phyloP scores from a whole-genome alignment of 2,113 vertebrate genomes.

The Pollachius pollachius region DNA sequence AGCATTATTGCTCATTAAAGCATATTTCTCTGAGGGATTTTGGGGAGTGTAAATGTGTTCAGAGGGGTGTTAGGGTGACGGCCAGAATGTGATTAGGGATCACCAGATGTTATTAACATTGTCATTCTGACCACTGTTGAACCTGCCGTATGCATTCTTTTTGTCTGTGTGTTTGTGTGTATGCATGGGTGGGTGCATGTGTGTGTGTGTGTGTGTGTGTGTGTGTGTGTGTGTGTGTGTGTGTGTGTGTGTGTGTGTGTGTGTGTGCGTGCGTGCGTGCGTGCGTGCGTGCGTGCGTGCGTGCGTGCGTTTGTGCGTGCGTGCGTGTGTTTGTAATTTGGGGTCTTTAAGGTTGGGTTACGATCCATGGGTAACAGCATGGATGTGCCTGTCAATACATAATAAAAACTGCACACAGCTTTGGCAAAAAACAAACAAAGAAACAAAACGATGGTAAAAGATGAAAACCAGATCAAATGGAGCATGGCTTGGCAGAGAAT shows the following conservation, averaged over 20 bases:
- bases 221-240: neutral
- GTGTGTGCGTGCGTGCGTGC: neutral
- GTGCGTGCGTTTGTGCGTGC: neutral
- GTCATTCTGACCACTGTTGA: constrained; percentile 33
- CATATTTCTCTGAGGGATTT: constrained; percentile 55
- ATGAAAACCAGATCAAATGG: too few relatives aligned
- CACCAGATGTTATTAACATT: constrained; percentile 57
- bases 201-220: neutral
- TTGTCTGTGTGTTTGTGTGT: neutral
- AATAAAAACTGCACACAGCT: too few relatives aligned
- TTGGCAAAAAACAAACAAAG: too few relatives aligned
- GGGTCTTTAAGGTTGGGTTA: too few relatives aligned
- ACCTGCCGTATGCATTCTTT: constrained; percentile 29
- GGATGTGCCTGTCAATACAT: too few relatives aligned
- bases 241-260: neutral
- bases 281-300: too few relatives aligned
- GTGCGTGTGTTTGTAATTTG: neutral
- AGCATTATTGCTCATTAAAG: constrained; percentile 62
- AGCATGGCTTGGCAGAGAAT: too few relatives aligned
- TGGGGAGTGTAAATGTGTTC: constrained; percentile 31
- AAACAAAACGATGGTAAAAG: too few relatives aligned
- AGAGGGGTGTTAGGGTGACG: constrained; percentile 35
- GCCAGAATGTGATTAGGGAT: constrained; percentile 42
- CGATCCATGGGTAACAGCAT: too few relatives aligned
- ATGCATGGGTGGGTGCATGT: neutral